Conservation (phyloP, 2,888 invertebrate genomes). For the Amphipoea lucens region DNA sequence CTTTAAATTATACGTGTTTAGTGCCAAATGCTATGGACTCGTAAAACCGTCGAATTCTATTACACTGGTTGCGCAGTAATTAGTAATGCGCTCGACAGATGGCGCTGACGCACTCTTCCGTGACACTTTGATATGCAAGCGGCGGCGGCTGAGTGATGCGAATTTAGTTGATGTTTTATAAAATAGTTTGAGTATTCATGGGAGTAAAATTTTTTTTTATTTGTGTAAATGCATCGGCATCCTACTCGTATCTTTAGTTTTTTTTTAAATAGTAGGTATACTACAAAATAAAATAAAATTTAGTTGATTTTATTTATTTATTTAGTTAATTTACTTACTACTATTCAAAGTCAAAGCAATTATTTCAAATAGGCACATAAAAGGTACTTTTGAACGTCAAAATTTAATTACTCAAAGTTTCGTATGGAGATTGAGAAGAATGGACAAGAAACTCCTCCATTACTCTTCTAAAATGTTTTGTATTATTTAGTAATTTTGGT, state of each 20-base stretch:
- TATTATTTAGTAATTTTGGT: too few species aligned
- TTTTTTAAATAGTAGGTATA: background rate
- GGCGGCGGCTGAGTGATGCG: slow-evolving; percentile 18
- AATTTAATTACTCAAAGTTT: too few species aligned
- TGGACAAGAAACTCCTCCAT: too few species aligned
- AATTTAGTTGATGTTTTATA: background rate
- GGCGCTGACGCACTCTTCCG: slow-evolving; percentile 29
- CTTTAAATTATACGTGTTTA: slow-evolving; percentile 16
- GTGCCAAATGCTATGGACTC: slow-evolving; percentile 1
- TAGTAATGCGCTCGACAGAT: slow-evolving; percentile 48
- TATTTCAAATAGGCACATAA: too few species aligned
- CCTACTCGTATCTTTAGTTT: background rate
- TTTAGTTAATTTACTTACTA: too few species aligned
- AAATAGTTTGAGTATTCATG: background rate
- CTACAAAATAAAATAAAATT: too few species aligned
- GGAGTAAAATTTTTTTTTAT: background rate
- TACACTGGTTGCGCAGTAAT: slow-evolving; percentile 23
- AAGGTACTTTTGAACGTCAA: too few species aligned
- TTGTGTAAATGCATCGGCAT: background rate
- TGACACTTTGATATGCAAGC: slow-evolving; percentile 14
- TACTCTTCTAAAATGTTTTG: too few species aligned
- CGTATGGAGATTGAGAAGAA: too few species aligned
- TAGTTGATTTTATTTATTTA: too few species aligned
- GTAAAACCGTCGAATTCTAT: slow-evolving; percentile 8
- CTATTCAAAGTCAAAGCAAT: too few species aligned